Evolutionary conservation across 2,797 vertebrate species (phyloP), one percentile per base, ranked within the genome.

Genomic region (Typhlichthys subterraneus): DNA sequence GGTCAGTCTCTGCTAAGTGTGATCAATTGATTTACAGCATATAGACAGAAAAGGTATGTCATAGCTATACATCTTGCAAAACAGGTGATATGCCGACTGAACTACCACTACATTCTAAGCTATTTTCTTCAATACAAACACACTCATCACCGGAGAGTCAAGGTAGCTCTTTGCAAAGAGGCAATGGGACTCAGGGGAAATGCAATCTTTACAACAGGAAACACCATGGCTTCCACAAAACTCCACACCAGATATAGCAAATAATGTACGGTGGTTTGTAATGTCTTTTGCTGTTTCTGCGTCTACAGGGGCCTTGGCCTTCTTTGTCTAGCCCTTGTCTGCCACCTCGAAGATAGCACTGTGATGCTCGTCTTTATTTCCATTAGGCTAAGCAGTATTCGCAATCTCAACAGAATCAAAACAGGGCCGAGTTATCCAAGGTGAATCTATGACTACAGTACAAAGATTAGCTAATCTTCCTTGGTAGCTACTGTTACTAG

Each of bases 321-420:
- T 81, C 23, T 87, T 77, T 68, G 73, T 88, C 88, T 87, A 84
- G 77, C 58, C 65, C 15, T 76, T 64, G 77, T 87, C 87, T 89
- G 88, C 90, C 89, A 89, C 65, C 84, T 81, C 77, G 77, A 88
- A 87, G 86, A 89, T 88, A 85, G 85, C 75, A 78, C 70, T 13
- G 59, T 50, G 75, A 81, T 79, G 74, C 73, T 76, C 12, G 19
- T 74, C 70, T 86, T 64, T 89, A 86, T 89, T 89, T 88, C 82
- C 84, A 85, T 83, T 53, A 52, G 73, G 63, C 78, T 81, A 82
- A 86, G 88, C 81, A 55, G 61, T 77, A 67, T 81, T 81, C 53
- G 23, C 77, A 76, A 80, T 85, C 82, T 82, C 75, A 61, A 75
- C 82, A 82, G 72, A 79, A 76, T 71, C 73, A 75, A 73, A 85